Base-by-base conservation (phyloP, 2,113 vertebrate genomes). In the Pteronura brasiliensis region DNA sequence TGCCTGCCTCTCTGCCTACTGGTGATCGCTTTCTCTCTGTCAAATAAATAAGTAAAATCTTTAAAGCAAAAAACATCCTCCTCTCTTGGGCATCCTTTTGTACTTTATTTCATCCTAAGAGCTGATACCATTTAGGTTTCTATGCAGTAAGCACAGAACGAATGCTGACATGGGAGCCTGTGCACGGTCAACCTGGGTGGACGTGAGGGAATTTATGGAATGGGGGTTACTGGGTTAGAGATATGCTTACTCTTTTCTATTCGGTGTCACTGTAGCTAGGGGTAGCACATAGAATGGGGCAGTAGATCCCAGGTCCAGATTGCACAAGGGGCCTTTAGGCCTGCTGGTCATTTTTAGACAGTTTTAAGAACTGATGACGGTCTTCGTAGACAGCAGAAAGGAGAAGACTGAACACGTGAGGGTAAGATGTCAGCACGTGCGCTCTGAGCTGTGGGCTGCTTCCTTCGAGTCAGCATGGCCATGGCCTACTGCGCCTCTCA, bases 381-480 rank as follows among this genome's bases (percentile, higher is more conserved):
- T 88, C 36, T 86, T 81, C 94, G 52, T 15, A 89, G 0, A 20
- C 42, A 61, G 69, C 55, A 82, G 91, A 21, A 96, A 85, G 59
- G 71, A 97, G 47, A 86, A 59, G 83, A 96, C 87, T 39, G 55
- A 52, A 97, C 95, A 96, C 80, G 72, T 44, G 21, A 95, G 23
- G 52, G 18, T 31, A 44, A 69, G 71, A 59, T 97, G 93, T 97
- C 61, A 59, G 55, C 65, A 31, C 0, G 2, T 79, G 15, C 34
- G 39, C 14, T 86, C 81, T 95, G 65, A 93, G 39, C 71, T 74
- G 80, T 83, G 88, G 42, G 86, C 77, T 31, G 90, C 3, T 86
- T 96, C 0, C 0, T 94, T 96, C 77, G 93, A 97, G 95, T 25
- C 0, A 0, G 34, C 29, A 31, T 63, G 9, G 20, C 31, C 29